A percentile compares a stretch with the other conserved stretches of the same genome.
Evolutionary conservation across 2,797 vertebrate genomes (phyloP).

Genomic region (Acomys russatus): DNA sequence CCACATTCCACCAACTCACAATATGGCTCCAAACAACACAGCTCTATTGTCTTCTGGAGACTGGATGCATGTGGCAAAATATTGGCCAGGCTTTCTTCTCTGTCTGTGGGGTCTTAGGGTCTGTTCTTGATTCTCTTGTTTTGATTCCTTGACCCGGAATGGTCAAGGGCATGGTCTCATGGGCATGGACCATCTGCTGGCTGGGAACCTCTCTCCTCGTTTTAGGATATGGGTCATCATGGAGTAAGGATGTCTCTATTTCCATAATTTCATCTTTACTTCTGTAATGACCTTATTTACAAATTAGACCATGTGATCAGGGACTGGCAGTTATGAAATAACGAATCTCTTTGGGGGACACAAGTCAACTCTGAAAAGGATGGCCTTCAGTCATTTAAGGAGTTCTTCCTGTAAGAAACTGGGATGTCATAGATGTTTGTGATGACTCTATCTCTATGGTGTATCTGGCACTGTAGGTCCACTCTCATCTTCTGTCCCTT

Average conservation of each 20-base stretch:
- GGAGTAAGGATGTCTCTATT: not conserved
- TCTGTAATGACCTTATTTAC: not conserved
- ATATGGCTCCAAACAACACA: no score
- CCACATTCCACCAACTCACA: no score
- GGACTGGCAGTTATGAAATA: not conserved
- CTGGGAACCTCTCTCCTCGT: not conserved
- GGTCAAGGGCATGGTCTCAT: no score
- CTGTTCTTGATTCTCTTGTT: not conserved
- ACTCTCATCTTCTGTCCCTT: fast-evolving
- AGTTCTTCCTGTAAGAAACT: not conserved
- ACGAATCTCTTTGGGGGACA: not conserved
- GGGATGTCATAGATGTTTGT: fast-evolving
- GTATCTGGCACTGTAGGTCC: not conserved
- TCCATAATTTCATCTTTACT: not conserved
- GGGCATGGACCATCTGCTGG: not conserved
- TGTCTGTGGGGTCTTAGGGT: not conserved
- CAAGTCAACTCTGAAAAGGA: no score
- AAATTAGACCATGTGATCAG: not conserved
- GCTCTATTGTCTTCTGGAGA: not conserved
- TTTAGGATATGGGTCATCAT: fast-evolving
- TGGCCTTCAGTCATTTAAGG: no score
- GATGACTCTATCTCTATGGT: fast-evolving
- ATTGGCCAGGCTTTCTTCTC: fast-evolving
- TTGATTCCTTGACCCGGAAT: not conserved
- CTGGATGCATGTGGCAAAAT: fast-evolving